Conservation (phyloP, 2,797 vertebrate species). For the Eutrigla gurnardus region DNA sequence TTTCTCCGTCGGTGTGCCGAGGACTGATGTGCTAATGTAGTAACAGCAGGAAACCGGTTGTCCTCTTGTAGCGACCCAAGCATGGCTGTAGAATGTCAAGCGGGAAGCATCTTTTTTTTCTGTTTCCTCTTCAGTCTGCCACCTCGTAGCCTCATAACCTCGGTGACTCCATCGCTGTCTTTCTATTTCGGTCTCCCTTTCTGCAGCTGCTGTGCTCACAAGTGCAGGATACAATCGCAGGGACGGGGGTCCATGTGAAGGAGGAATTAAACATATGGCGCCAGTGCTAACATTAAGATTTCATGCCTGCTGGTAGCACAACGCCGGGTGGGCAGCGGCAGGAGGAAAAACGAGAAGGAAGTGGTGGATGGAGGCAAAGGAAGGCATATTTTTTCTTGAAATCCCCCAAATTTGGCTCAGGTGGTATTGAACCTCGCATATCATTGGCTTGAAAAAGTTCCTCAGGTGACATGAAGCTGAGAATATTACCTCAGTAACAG, state of each 20-base stretch:
- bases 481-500: constrained; percentile 3
- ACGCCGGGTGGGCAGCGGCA: constrained; percentile 32
- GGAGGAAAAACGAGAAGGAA: not conserved
- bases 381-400: constrained; percentile 25
- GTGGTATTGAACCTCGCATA: constrained; percentile 10
- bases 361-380: constrained; percentile 7
- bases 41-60: constrained; percentile 36
- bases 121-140: constrained; percentile 28
- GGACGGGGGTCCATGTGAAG: constrained; percentile 21
- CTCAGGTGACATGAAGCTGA: constrained; percentile 16
- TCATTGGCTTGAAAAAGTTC: constrained; percentile 19
- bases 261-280: constrained; percentile 45
- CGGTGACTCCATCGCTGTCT: constrained; percentile 11
- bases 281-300: constrained; percentile 44
- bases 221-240: constrained; percentile 23
- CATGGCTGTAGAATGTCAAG: constrained; percentile 52
- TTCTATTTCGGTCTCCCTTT: constrained; percentile 27
- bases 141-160: constrained; percentile 38
- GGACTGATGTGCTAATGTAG: constrained; percentile 47
- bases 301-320: constrained; percentile 42
- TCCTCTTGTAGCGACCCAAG: constrained; percentile 39
- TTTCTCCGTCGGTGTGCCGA: constrained; percentile 10
- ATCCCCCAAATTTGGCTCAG: constrained; percentile 8
- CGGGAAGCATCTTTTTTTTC: constrained; percentile 17
- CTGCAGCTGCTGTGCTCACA: constrained; percentile 26